phyloP scores from a whole-genome alignment of 2,113 vertebrate genomes.

The Cephalophus harveyi region DNA sequence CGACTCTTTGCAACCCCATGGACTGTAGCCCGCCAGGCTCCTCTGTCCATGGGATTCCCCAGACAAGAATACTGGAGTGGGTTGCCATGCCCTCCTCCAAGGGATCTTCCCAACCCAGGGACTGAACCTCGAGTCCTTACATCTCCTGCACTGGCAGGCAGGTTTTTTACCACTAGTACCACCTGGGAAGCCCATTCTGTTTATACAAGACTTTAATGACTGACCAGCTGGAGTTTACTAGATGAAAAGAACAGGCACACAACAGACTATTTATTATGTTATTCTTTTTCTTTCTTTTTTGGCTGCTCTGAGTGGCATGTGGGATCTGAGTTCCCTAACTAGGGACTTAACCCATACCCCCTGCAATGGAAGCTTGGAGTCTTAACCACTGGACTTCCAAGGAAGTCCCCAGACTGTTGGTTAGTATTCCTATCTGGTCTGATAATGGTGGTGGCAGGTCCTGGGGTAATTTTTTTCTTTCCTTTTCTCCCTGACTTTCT shows the following conservation, averaged over 20 bases:
- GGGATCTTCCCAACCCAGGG: not conserved
- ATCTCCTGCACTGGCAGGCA: not conserved
- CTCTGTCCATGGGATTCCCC: not conserved
- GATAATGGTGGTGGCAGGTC: not conserved
- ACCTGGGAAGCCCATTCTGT: not conserved
- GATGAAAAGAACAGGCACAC: accelerated
- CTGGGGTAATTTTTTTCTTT: not conserved
- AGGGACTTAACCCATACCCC: not conserved
- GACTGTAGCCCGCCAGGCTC: not conserved
- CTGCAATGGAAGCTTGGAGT: not conserved
- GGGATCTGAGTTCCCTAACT: not conserved
- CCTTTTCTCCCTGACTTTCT: not conserved
- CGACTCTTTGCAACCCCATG: not conserved
- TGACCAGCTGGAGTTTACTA: not conserved
- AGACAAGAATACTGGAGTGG: not conserved
- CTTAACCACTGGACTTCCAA: not conserved
- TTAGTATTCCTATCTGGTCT: not conserved
- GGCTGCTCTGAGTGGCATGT: not conserved
- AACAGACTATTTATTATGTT: not conserved
- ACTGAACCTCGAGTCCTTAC: not conserved
- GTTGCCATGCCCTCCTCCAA: not conserved
- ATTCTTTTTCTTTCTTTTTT: not conserved
- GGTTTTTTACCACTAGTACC: not conserved
- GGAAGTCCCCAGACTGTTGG: not conserved
- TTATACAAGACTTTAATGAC: not conserved